Evolutionary conservation across 2,797 vertebrate species (phyloP).

Genomic region (Phoxinus dragarum): DNA sequence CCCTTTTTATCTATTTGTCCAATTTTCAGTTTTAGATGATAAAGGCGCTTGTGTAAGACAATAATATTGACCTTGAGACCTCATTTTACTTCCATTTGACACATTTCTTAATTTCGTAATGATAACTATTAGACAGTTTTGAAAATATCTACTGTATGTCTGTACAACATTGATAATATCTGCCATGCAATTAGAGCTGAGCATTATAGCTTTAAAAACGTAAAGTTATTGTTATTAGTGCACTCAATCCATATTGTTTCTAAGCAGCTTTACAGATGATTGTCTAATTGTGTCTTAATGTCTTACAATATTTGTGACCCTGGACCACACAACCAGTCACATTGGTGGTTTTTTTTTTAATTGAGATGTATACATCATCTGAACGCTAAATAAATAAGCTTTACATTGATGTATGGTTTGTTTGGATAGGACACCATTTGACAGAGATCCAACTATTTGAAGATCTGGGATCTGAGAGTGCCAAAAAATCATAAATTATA

Average conservation of each 20-base stretch:
- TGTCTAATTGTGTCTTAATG: background rate
- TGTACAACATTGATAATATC: background rate
- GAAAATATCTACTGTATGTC: background rate
- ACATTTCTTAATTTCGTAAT: background rate
- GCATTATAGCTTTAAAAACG: background rate
- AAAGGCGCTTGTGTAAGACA: background rate
- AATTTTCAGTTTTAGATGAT: background rate
- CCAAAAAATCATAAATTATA: too few relatives aligned
- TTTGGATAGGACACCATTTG: too few relatives aligned
- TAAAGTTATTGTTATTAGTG: background rate
- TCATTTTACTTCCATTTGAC: background rate
- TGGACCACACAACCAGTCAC: too few relatives aligned
- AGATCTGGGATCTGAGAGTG: too few relatives aligned
- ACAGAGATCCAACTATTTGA: too few relatives aligned
- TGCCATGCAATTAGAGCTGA: background rate
- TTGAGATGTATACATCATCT: too few relatives aligned
- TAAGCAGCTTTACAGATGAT: background rate
- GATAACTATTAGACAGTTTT: background rate
- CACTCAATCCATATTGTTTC: background rate
- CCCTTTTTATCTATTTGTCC: background rate
- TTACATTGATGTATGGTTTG: too few relatives aligned
- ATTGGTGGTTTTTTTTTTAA: too few relatives aligned
- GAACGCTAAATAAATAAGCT: too few relatives aligned
- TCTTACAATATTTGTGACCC: too few relatives aligned
- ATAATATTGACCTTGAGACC: background rate